Conservation (phyloP, 2,797 vertebrate species). For the Catostomus latipinnis region DNA sequence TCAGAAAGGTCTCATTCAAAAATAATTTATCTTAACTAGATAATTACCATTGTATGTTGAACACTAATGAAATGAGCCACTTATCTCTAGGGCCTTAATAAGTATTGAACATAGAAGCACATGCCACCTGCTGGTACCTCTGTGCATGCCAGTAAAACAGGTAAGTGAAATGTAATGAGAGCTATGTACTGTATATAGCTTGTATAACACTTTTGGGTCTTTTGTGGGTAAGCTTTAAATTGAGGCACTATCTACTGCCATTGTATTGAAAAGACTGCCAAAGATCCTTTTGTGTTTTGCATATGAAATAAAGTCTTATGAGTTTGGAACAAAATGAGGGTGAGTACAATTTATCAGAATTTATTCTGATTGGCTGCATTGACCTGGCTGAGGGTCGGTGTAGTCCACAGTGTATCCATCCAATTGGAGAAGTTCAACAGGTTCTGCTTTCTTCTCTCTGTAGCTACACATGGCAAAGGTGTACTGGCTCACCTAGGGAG, state of each 20-base stretch:
- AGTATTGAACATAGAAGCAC: slow-evolving; percentile 18
- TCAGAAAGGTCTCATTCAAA: slow-evolving; percentile 35
- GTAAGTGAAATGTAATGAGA: no score
- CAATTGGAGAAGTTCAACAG: slow-evolving; percentile 94
- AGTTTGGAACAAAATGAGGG: background rate
- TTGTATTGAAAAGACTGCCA: no score
- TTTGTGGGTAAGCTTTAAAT: no score
- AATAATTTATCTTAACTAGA: slow-evolving; percentile 34
- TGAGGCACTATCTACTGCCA: no score
- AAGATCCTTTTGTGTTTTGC: background rate
- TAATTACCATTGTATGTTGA: slow-evolving; percentile 44
- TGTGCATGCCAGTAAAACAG: background rate
- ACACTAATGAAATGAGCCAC: slow-evolving; percentile 21
- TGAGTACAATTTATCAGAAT: background rate
- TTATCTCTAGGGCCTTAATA: background rate
- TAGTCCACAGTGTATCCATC: slow-evolving; percentile 99
- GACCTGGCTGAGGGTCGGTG: slow-evolving; percentile 97
- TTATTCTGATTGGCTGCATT: background rate
- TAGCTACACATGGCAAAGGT: slow-evolving; percentile 99
- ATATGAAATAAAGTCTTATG: background rate
- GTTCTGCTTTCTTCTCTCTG: slow-evolving; percentile 96
- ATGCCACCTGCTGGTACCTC: slow-evolving; percentile 46
- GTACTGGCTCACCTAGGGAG: slow-evolving; percentile 94
- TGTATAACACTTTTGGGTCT: no score
- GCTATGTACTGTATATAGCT: no score